These are phyloP conservation scores for Desoria tigrina DNA, from an alignment of 2,888 invertebrate genomes.

Conservation along the genomic window DNA sequence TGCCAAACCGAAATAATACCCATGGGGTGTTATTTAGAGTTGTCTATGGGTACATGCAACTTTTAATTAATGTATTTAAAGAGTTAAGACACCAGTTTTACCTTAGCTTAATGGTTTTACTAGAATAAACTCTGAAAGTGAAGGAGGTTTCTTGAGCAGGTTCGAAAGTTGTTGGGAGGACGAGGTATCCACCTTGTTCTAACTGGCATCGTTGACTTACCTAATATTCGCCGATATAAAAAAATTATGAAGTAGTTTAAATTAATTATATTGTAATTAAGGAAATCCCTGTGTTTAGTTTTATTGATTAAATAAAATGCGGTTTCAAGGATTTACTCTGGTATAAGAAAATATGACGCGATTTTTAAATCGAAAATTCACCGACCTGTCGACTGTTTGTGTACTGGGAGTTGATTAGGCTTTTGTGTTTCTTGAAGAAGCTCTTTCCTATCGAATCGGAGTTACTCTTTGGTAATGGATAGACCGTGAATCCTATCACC, in stretches of 20 bases:
- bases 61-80: no score
- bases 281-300: no score
- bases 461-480: slow-evolving; percentile 69
- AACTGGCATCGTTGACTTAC: slow-evolving; percentile 73
- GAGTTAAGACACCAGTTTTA: no score
- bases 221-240: no score
- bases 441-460: slow-evolving; percentile 75
- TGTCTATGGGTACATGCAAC: no score
- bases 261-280: no score
- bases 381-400: slow-evolving; percentile 85
- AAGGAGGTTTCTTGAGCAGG: slow-evolving; percentile 87
- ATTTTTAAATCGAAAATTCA: slow-evolving; percentile 22
- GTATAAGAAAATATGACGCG: no score
- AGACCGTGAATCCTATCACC: slow-evolving; percentile 84
- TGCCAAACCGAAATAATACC: no score
- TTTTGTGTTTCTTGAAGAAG: slow-evolving; percentile 83
- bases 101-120: slow-evolving; percentile 74
- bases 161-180: slow-evolving; percentile 88
- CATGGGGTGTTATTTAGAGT: no score
- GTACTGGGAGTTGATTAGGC: slow-evolving; percentile 84
- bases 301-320: no score
- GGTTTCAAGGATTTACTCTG: no score
- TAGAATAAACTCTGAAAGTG: slow-evolving; percentile 78
- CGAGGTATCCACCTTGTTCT: slow-evolving; percentile 77
- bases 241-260: no score